Percentiles rank a stretch among this genome's conserved stretches.
Evolutionary conservation across 2,888 invertebrate species (phyloP).

Genomic region (Lysandra bellargus): DNA sequence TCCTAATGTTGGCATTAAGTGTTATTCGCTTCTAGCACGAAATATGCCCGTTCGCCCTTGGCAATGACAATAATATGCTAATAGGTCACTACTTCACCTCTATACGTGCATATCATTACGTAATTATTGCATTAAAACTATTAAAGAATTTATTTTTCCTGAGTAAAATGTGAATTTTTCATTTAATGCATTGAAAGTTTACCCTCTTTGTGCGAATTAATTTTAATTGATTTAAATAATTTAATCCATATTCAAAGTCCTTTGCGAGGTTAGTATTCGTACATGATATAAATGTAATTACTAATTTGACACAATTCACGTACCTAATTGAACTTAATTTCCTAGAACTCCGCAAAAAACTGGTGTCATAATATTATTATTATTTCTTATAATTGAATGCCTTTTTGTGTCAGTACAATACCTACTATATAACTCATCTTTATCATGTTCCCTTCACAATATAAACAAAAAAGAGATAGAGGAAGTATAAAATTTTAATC

Average conservation of each 20-base stretch:
- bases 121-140: not conserved
- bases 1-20: not conserved
- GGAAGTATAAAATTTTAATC: not conserved
- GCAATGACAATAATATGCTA: not conserved
- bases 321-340: not conserved
- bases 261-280: not conserved
- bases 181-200: not conserved
- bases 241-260: not conserved
- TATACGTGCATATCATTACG: not conserved
- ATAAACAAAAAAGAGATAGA: not conserved
- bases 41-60: not conserved
- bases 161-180: not conserved
- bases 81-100: not conserved
- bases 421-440: no score
- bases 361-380: no score
- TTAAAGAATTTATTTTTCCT: not conserved
- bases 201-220: not conserved
- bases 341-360: not conserved
- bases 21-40: not conserved
- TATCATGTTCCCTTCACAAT: not conserved
- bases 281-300: not conserved
- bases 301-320: not conserved
- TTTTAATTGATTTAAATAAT: not conserved
- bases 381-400: no score
- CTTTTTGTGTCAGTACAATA: not conserved